A percentile compares a stretch with the other conserved stretches of the same genome.
These are phyloP conservation scores for Hydrolagus colliei DNA, from an alignment of 2,797 vertebrate genomes.

Conservation along the genomic window DNA sequence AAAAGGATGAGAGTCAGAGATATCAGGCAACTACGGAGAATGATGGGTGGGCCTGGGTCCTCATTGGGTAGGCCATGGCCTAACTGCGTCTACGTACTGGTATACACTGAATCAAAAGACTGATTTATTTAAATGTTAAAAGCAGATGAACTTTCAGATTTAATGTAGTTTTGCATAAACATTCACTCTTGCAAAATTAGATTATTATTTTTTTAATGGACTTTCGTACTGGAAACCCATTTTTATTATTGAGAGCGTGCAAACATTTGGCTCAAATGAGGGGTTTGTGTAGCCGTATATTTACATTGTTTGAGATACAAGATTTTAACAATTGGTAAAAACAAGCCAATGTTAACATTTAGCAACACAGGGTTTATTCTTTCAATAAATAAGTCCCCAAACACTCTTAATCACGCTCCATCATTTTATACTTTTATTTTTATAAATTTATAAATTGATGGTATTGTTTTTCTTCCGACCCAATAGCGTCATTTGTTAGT, in stretches of 20 bases:
- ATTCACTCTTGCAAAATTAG: neutral
- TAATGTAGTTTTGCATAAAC: conserved; percentile 28
- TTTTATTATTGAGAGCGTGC: neutral
- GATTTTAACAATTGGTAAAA: neutral
- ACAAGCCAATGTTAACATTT: neutral
- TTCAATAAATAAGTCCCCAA: neutral
- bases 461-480: neutral
- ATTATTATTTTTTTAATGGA: neutral
- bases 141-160: conserved; percentile 32
- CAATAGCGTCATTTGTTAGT: neutral
- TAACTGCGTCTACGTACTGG: too few relatives aligned
- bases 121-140: conserved; percentile 38
- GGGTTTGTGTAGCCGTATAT: neutral
- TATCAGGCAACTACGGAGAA: conserved; percentile 43
- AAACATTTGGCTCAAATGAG: neutral
- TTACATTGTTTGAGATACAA: neutral
- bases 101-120: neutral
- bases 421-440: neutral
- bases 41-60: conserved; percentile 33
- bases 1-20: conserved; percentile 51
- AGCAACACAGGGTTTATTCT: neutral
- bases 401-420: too few relatives aligned
- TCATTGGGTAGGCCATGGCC: neutral
- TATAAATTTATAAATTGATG: neutral
- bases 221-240: neutral